A percentile compares a stretch with the other conserved stretches of the same genome.
Evolutionary conservation across 1,140 invertebrate genomes (phyloP).

Genomic region (Dryas iulia): DNA sequence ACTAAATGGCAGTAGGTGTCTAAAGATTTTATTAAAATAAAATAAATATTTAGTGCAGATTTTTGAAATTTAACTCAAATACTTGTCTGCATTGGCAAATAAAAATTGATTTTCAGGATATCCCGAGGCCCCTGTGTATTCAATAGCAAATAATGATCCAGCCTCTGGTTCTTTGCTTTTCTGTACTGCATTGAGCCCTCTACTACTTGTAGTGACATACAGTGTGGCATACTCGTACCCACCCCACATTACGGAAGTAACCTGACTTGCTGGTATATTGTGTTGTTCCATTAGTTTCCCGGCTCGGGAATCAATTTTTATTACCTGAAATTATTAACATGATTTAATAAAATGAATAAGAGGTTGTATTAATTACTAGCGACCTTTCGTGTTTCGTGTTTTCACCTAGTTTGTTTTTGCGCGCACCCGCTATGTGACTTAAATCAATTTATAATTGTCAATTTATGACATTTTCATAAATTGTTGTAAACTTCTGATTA

Average conservation of each 20-base stretch:
- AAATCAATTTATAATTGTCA: too few species aligned
- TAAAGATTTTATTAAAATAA: too few species aligned
- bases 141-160: conserved; percentile 66
- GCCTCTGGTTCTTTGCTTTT: conserved; percentile 62
- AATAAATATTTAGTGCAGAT: too few species aligned
- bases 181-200: conserved; percentile 46
- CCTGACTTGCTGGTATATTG: conserved; percentile 84
- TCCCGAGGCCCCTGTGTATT: conserved; percentile 61
- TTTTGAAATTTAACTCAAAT: conserved; percentile 34
- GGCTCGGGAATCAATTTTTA: conserved; percentile 73
- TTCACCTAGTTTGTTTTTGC: too few species aligned
- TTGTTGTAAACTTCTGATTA: too few species aligned
- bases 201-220: conserved; percentile 86
- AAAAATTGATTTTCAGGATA: conserved; percentile 60
- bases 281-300: conserved; percentile 71
- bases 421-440: too few species aligned
- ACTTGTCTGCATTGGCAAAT: conserved; percentile 59
- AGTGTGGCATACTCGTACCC: conserved; percentile 88
- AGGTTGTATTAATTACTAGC: too few species aligned
- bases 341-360: background rate
- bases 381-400: too few species aligned
- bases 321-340: conserved; percentile 53
- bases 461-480: too few species aligned
- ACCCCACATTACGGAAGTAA: conserved; percentile 91
- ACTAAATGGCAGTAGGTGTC: too few species aligned